These are phyloP conservation scores for Hemaris fuciformis DNA, from an alignment of 2,888 invertebrate genomes.

Conservation along the genomic window DNA sequence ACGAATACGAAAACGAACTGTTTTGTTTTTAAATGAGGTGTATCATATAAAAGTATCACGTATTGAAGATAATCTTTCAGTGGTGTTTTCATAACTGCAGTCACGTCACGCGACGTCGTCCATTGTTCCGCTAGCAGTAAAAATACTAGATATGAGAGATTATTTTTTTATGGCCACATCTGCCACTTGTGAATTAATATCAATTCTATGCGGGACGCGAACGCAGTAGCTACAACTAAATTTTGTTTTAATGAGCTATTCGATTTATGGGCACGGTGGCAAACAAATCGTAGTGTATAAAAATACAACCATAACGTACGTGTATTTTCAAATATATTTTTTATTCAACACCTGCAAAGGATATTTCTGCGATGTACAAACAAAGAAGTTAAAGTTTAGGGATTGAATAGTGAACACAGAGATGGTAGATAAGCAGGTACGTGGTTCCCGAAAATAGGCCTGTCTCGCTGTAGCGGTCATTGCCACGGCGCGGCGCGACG, in stretches of 20 bases:
- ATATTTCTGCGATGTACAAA: neutral
- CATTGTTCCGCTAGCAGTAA: constrained; percentile 59
- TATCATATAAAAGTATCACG: constrained; percentile 37
- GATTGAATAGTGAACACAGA: constrained; percentile 29
- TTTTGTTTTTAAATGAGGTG: constrained; percentile 28
- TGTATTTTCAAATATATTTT: neutral
- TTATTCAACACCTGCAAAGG: neutral
- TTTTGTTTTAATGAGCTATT: neutral
- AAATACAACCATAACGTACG: neutral
- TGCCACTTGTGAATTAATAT: constrained; percentile 41
- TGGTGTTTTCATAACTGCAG: constrained; percentile 45
- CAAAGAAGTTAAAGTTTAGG: constrained; percentile 2
- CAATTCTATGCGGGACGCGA: constrained; percentile 3
- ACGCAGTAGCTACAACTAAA: neutral
- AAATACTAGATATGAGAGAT: constrained; percentile 35
- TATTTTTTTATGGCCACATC: constrained; percentile 45
- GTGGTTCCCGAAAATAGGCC: constrained; percentile 34
- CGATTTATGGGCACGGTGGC: neutral
- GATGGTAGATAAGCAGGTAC: constrained; percentile 26
- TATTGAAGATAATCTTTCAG: constrained; percentile 45
- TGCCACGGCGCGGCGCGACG: constrained; percentile 32
- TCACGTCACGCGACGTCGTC: constrained; percentile 51
- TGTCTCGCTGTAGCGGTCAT: constrained; percentile 32
- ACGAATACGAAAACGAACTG: neutral
- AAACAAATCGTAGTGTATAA: neutral